Evolutionary conservation across 2,888 invertebrate species (phyloP), one percentile per base, ranked within the genome.

Genomic region (Drosophila atripex): DNA sequence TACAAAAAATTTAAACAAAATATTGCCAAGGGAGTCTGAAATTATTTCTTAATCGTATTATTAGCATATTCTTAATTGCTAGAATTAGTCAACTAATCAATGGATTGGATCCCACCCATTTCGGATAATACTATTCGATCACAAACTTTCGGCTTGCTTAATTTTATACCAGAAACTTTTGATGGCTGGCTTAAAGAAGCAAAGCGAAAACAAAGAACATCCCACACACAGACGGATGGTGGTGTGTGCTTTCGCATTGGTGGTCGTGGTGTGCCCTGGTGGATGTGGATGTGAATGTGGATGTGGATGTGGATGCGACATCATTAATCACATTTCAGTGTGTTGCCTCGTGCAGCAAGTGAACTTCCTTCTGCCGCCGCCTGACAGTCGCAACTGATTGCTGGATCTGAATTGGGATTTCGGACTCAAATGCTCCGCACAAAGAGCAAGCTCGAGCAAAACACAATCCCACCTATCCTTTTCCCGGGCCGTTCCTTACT

Each of bases 361-460:
- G 89, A 89, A 89, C 90, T 90, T 90, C 90, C 89, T 90, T 90
- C 88, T 63, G 63, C 63, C 63, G 83, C 88, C 84, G 88, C 83
- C 89, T 89, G 90, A 89, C 90, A 90, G 90, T 89, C 89, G 86
- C 90, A 90, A 89, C 90, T 89, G 90, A 90, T 90, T 89, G 90
- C 82, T 88, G 88, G 89, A 79, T 88, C 88, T 80, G 87, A 84
- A 89, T 88, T 89, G 87, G 89, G 89, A 89, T 89, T 89, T 89
- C 68, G 65, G 74, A 79, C 80, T 83, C 77, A 77, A 79, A 77
- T 79, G 78, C 75, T 80, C 73, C 61, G 79, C 80, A 73, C 69
- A 79, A 77, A 72, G 71, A 83, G 73, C 76, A 58, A 41, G 45
- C 32, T n/a, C 18, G n/a, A 25, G 45, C 55, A 46, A n/a, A 32